Base-by-base conservation (phyloP, 2,113 vertebrate genomes). In the Gnathochromis pfefferi region DNA sequence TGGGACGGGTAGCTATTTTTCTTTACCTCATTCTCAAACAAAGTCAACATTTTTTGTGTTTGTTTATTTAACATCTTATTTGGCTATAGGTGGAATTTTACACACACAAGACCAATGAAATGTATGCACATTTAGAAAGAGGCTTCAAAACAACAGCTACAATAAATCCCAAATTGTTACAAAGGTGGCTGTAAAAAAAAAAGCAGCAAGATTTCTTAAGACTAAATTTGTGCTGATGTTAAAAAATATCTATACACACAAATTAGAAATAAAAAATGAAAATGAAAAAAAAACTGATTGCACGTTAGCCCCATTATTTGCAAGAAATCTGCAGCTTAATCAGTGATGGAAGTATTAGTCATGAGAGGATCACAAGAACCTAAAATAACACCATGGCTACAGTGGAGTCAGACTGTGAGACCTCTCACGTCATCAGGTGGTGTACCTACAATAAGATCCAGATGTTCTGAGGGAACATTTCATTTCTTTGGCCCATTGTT, bases 381-480 rank as follows among this genome's bases (percentile, higher is more conserved):
- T 31, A 51, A 31, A 78, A 78, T n/a, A 78, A 51, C 73, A 31
- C 10, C 73, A 1, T 19, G 70, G 6, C 16, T 0, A 49, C 16
- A 49, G 70, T 28, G 21, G 40, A 73, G 68, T 28, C 68, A 73
- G 40, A 73, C 70, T 19, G 14, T 73, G 70, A 78, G 73, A 13
- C 7, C 23, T 40, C 35, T 81, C 40, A 31, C 51, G 42, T 89
- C 88, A 83, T 85, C 70, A 89, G 84, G 84, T 85, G 80, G 45
- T 45, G 49, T 7, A 81, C n/a, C 88, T 82, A 35, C 84, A 84
- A 90, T 31, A 12, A 78, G 53, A 84, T 81, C 88, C 88, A 90
- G 88, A 90, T 90, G 88, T 87, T 65, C 31, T 51, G 28, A 19
- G 21, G 19, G 42, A 19, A 31, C 80, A 7, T 9, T 81, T 81